Evolutionary conservation across 1,140 invertebrate genomes (phyloP).

Genomic region (Rhagoletis zephyria): DNA sequence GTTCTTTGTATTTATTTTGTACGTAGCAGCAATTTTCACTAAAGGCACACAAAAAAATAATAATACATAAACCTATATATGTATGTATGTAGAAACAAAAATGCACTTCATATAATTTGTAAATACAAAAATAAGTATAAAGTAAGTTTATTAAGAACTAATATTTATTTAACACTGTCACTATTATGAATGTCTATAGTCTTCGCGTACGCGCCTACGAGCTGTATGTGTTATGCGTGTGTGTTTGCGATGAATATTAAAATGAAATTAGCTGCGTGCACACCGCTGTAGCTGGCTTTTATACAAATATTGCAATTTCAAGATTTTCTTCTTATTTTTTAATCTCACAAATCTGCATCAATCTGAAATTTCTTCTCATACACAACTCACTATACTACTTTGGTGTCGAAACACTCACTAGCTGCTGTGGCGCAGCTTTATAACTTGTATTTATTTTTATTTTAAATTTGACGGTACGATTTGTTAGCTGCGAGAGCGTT

Average conservation of each 20-base stretch:
- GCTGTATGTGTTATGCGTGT: background rate
- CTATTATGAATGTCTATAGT: background rate
- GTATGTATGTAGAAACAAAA: too few species aligned
- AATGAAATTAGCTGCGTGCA: conserved; percentile 42
- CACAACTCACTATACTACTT: background rate
- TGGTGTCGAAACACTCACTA: background rate
- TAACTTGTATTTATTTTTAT: background rate
- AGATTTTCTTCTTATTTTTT: conserved; percentile 27
- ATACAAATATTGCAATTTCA: conserved; percentile 49
- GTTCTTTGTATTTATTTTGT: conserved; percentile 2
- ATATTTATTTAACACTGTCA: conserved; percentile 38
- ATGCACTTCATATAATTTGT: background rate
- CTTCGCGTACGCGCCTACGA: background rate
- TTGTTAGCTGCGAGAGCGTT: conserved; percentile 13
- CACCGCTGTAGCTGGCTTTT: conserved; percentile 15
- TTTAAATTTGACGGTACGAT: conserved; percentile 20
- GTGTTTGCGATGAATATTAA: conserved; percentile 37
- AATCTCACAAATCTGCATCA: conserved; percentile 40
- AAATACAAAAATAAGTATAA: background rate
- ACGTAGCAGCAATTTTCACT: background rate
- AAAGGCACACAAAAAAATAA: background rate
- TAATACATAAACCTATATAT: background rate
- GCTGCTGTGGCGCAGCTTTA: background rate
- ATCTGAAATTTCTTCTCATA: background rate
- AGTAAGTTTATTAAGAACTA: background rate